Evolutionary conservation across 2,888 invertebrate species (phyloP), one percentile per base, ranked within the genome.

Genomic region (Oxystoma pomonae): DNA sequence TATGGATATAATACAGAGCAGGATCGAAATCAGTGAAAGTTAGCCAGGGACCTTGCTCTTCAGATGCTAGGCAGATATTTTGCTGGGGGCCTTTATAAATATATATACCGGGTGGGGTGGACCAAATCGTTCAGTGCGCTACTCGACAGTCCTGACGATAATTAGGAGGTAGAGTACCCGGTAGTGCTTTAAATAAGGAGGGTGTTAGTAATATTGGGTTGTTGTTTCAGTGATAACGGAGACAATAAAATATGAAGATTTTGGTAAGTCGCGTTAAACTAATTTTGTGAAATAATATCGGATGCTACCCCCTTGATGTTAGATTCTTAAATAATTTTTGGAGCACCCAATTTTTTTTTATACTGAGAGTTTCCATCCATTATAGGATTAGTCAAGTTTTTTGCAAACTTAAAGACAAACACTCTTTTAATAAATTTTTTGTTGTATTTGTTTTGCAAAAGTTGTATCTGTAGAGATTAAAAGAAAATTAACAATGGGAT

Each of bases 191-290:
- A 35, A 35, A 35, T 7, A 7, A 35, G 35, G 35, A 35, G 35
- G 35, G n/a, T n/a, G n/a, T n/a, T 12, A 35, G 35, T 35, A 35
- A 3, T 12, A 3, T 12, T 3, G 35, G 12, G 35, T 35, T 35
- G 3, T 35, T 35, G 35, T 35, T 16, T 53, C n/a, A 53, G 53
- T 17, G 53, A 17, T 53, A 5, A n/a, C 5, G n/a, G 7, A 16
- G 53, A 62, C 59, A 65, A 60, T 67, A 61, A 68, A 75, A 66
- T 67, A 80, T 80, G 79, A 78, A 76, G 72, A 71, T 74, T 73
- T 72, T 79, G 74, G 80, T 80, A 73, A 76, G 78, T 77, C 65
- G 12, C n/a, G n/a, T n/a, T n/a, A n/a, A n/a, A n/a, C n/a, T n/a
- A n/a, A n/a, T n/a, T n/a, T n/a, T n/a, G n/a, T n/a, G n/a, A n/a